Evolutionary conservation across 2,888 invertebrate species (phyloP).

Genomic region (Tetragonula carbonaria): DNA sequence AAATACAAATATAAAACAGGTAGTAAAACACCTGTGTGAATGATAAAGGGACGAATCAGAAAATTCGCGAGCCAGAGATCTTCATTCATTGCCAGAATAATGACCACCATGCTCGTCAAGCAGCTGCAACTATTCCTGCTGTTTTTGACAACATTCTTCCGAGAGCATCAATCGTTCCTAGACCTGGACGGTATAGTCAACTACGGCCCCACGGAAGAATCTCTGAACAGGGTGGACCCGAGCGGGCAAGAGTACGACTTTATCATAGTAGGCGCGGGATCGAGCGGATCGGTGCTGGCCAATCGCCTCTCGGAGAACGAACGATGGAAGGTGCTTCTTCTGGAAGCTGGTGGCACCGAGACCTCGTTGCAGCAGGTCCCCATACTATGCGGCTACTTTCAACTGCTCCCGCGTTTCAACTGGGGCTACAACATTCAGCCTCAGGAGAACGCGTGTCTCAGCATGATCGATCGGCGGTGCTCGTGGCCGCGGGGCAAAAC

Average conservation of each 20-base stretch:
- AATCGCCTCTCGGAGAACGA: conserved; percentile 88
- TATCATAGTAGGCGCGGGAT: conserved; percentile 89
- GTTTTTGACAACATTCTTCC: neutral
- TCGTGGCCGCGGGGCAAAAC: conserved; percentile 87
- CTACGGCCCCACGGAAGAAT: conserved; percentile 65
- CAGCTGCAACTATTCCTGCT: neutral
- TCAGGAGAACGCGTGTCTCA: conserved; percentile 87
- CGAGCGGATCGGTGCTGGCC: conserved; percentile 89
- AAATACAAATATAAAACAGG: no score
- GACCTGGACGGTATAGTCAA: conserved; percentile 67
- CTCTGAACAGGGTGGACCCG: conserved; percentile 74
- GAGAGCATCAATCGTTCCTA: conserved; percentile 59
- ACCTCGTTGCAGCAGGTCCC: conserved; percentile 86
- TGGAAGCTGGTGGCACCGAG: conserved; percentile 88
- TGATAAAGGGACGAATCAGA: neutral
- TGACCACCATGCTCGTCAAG: neutral
- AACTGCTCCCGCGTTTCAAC: conserved; percentile 86
- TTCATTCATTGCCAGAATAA: conserved; percentile 4
- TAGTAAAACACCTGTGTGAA: no score
- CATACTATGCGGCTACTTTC: conserved; percentile 85
- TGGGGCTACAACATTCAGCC: conserved; percentile 90
- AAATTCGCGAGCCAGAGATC: neutral
- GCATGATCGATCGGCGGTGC: conserved; percentile 90
- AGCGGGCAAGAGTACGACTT: conserved; percentile 86
- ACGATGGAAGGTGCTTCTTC: conserved; percentile 87